Evolutionary conservation across 2,797 vertebrate genomes (phyloP), one percentile per base, ranked within the genome.

Genomic region (Cirrhinus molitorella): DNA sequence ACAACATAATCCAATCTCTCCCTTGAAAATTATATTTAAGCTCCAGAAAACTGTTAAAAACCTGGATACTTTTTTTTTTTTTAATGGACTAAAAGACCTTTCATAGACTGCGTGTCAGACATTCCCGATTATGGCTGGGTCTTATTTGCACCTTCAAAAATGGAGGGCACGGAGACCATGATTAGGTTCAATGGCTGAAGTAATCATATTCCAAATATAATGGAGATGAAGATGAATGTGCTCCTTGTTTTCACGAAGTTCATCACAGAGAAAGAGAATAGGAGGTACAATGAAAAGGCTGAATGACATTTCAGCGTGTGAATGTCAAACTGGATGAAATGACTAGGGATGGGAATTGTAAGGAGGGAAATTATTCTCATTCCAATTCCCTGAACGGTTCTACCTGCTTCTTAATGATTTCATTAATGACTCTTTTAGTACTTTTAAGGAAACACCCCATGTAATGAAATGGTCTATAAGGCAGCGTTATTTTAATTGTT

Each of bases 21-120:
- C 87, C 34, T 74, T 88, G 89, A 89, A 90, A 88, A 90, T 92
- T 92, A 76, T 85, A 88, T 88, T 87, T 89, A 90, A 87, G 88
- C 88, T 91, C 86, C 86, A 71, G 90, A 61, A 16, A 77, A 68
- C 19, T 67, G 61, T 57, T 59, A 34, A 70, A 78, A 77, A 68
- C 51, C 19, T 23, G 51, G 40, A 34, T 77, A 66, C 21, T 34
- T n/a, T n/a, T 47, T 83, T 70, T 77, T 65, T 81, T 77, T 78
- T 70, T 78, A 77, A 70, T 77, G 28, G 63, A 61, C 51, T 59
- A 53, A 59, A 83, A 77, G 51, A 47, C 34, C 65, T 55, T 65
- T 83, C 43, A 68, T 37, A 68, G 65, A 77, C 45, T 8, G 6
- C n/a, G 28, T 70, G 73, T 76, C 49, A 68, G 63, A 68, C 73